A percentile compares a stretch with the other conserved stretches of the same genome.
These are phyloP conservation scores for Numenius arquata DNA, from an alignment of 2,113 vertebrate species.

Conservation along the genomic window DNA sequence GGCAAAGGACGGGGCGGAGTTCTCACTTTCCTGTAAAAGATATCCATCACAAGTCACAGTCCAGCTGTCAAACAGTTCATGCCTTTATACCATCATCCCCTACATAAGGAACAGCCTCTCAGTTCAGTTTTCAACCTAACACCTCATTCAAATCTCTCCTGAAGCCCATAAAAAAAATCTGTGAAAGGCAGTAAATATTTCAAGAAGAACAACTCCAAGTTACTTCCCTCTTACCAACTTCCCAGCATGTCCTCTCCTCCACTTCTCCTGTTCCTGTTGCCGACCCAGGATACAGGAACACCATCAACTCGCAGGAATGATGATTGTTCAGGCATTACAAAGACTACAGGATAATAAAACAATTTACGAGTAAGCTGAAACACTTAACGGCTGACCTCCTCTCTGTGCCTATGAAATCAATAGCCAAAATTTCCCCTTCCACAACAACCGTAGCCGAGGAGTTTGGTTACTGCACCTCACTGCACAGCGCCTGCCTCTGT, in stretches of 20 bases:
- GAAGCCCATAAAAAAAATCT: conserved; percentile 51
- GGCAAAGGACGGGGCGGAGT: not conserved
- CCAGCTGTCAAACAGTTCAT: conserved; percentile 50
- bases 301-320: not conserved
- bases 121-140: conserved; percentile 56
- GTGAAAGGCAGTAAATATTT: conserved; percentile 56
- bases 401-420: not conserved
- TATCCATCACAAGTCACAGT: conserved; percentile 6
- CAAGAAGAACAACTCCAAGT: not conserved
- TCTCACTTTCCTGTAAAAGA: not conserved
- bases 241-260: not conserved
- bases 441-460: not conserved
- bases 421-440: not conserved
- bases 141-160: conserved; percentile 56
- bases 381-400: not conserved
- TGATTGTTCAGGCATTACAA: not conserved
- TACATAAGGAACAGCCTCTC: conserved; percentile 41
- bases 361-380: not conserved
- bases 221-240: not conserved
- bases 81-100: conserved; percentile 22
- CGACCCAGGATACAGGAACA: not conserved
- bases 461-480: not conserved
- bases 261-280: not conserved
- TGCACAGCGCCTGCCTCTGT: not conserved
- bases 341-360: not conserved